Conservation (phyloP, 1,140 invertebrate species). For the Drosophila nigromelanica region DNA sequence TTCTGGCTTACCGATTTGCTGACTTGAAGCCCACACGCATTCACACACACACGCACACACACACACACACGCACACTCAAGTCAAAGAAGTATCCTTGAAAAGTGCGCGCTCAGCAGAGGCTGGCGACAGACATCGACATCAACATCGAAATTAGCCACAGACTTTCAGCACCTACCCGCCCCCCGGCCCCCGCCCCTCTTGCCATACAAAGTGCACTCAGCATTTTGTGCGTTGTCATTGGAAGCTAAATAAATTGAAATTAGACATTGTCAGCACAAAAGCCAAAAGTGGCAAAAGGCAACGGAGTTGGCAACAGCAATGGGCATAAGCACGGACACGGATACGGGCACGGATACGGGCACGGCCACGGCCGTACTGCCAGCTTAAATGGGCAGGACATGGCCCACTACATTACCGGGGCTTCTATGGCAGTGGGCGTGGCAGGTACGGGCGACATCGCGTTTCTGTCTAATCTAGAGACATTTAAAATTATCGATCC, state of each 20-base stretch:
- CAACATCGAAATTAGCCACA: slow-evolving; percentile 65
- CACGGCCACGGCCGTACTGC: background rate
- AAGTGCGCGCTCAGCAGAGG: slow-evolving; percentile 44
- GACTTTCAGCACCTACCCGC: background rate
- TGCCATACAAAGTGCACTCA: slow-evolving; percentile 37
- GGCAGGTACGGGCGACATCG: slow-evolving; percentile 42
- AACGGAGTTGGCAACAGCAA: slow-evolving; percentile 2
- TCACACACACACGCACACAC: background rate
- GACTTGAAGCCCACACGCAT: slow-evolving; percentile 11
- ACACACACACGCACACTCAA: background rate
- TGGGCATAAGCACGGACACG: background rate
- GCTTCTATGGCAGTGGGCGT: slow-evolving; percentile 22
- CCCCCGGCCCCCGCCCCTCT: background rate
- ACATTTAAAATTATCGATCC: too few species aligned
- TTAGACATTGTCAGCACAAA: slow-evolving; percentile 78
- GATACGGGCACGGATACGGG: background rate
- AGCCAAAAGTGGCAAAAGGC: slow-evolving; percentile 35
- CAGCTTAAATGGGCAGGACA: slow-evolving; percentile 6
- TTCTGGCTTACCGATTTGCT: slow-evolving; percentile 27
- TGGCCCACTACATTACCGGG: slow-evolving; percentile 55
- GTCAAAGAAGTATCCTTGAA: slow-evolving; percentile 17
- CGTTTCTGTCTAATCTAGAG: background rate
- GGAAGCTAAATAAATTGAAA: slow-evolving; percentile 80
- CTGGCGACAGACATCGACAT: slow-evolving; percentile 33
- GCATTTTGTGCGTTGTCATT: slow-evolving; percentile 77